Evolutionary conservation across 2,113 vertebrate genomes (phyloP).

Genomic region (Cisticola juncidis): DNA sequence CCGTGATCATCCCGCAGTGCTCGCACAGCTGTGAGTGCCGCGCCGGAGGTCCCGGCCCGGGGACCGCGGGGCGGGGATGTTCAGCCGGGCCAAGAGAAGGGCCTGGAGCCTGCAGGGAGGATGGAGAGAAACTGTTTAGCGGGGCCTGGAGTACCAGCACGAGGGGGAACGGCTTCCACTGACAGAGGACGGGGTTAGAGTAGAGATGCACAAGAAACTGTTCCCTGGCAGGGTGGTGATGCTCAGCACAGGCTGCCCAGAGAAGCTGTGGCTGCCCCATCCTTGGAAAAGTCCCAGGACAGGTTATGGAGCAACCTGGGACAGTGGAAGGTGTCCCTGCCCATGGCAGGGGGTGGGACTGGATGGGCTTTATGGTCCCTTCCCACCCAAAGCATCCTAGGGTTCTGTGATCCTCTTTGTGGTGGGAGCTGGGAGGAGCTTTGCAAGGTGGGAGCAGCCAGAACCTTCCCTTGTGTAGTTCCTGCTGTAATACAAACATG

Average conservation of each 20-base stretch:
- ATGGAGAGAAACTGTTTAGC: fast-evolving
- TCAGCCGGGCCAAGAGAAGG: fast-evolving
- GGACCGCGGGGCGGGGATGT: too few relatives aligned
- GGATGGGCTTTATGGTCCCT: not conserved
- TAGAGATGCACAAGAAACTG: fast-evolving
- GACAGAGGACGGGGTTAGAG: fast-evolving
- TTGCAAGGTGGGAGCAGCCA: not conserved
- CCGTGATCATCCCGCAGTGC: slow-evolving; percentile 92
- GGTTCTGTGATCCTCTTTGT: not conserved
- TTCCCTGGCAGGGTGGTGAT: not conserved
- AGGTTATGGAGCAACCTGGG: fast-evolving
- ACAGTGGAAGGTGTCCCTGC: not conserved
- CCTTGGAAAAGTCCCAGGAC: fast-evolving
- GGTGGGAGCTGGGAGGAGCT: not conserved
- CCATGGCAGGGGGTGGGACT: not conserved
- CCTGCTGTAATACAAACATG: too few relatives aligned
- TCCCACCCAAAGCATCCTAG: not conserved
- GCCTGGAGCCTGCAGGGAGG: not conserved
- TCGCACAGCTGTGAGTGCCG: slow-evolving; percentile 93
- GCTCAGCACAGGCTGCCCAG: not conserved
- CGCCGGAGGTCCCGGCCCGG: too few relatives aligned
- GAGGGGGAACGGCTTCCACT: not conserved
- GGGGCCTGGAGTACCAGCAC: not conserved
- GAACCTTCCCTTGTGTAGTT: not conserved
- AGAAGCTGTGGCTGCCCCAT: not conserved